Evolutionary conservation across 1,140 invertebrate genomes (phyloP).

Genomic region (Onthophagus taurus): DNA sequence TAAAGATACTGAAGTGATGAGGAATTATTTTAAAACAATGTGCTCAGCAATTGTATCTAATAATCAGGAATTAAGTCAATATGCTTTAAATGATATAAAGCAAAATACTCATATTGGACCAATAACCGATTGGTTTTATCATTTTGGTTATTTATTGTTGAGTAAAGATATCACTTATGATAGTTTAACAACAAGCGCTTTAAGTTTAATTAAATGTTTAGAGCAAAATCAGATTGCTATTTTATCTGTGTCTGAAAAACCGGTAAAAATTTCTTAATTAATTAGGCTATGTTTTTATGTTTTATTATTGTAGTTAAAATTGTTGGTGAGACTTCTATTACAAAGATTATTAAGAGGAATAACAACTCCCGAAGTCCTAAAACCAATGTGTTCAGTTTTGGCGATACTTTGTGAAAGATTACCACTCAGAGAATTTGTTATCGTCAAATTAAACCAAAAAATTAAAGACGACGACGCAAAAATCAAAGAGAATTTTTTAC

Average conservation of each 20-base stretch:
- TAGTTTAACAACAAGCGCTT: slow-evolving; percentile 25
- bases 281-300: slow-evolving; percentile 5
- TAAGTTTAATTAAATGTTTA: slow-evolving; percentile 28
- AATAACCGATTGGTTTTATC: slow-evolving; percentile 34
- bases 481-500: slow-evolving; percentile 16
- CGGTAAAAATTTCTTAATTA: slow-evolving; percentile 15
- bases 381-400: slow-evolving; percentile 29
- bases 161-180: slow-evolving; percentile 32
- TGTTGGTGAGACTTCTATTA: slow-evolving; percentile 27
- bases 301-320: slow-evolving; percentile 24
- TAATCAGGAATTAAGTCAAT: slow-evolving; percentile 21
- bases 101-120: slow-evolving; percentile 29
- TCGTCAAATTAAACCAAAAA: slow-evolving; percentile 28
- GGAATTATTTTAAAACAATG: slow-evolving; percentile 29
- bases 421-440: slow-evolving; percentile 24
- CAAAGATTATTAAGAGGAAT: slow-evolving; percentile 25
- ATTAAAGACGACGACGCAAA: too few species aligned
- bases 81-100: slow-evolving; percentile 28
- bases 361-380: slow-evolving; percentile 22
- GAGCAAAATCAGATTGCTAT: slow-evolving; percentile 28
- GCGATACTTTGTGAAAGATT: slow-evolving; percentile 27
- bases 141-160: slow-evolving; percentile 32
- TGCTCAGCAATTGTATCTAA: slow-evolving; percentile 27
- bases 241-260: slow-evolving; percentile 24
- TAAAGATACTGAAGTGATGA: slow-evolving; percentile 19